A percentile compares a stretch with the other conserved stretches of the same genome.
These are phyloP conservation scores for Rhamnusium bicolor DNA, from an alignment of 2,888 invertebrate species.

Conservation along the genomic window DNA sequence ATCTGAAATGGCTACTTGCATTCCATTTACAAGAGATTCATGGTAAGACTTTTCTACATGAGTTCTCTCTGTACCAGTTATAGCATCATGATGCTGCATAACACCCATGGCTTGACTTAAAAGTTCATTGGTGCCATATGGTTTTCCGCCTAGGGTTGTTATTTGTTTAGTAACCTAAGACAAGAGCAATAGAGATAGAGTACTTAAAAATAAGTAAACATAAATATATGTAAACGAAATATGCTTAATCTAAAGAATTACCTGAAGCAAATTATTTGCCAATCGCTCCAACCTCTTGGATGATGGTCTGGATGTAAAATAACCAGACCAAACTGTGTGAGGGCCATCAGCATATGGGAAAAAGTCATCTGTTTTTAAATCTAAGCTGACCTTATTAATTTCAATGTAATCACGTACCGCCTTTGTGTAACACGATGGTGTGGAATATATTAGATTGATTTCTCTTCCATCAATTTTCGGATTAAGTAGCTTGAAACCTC, in stretches of 20 bases:
- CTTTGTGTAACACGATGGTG: constrained; percentile 86
- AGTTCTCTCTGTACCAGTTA: constrained; percentile 89
- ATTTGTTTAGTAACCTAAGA: constrained; percentile 80
- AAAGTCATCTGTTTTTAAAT: constrained; percentile 75
- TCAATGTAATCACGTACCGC: constrained; percentile 74
- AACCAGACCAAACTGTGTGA: constrained; percentile 84
- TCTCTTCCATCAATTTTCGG: constrained; percentile 51
- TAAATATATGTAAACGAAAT: no score
- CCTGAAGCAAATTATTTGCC: constrained; percentile 75
- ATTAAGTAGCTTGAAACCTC: constrained; percentile 45
- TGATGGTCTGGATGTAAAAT: constrained; percentile 76
- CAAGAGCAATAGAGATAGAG: no score
- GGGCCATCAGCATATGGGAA: constrained; percentile 79
- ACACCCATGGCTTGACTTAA: constrained; percentile 77
- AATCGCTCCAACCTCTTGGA: constrained; percentile 73
- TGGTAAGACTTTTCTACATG: constrained; percentile 91
- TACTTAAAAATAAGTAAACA: no score
- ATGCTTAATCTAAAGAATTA: constrained; percentile 48
- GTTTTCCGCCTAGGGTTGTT: constrained; percentile 73
- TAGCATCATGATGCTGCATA: constrained; percentile 93
- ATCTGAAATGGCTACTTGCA: constrained; percentile 59
- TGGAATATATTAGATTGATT: constrained; percentile 84
- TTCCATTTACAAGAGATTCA: constrained; percentile 76
- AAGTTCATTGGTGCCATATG: constrained; percentile 64
- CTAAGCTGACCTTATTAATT: constrained; percentile 53